Conservation (phyloP, 2,888 invertebrate species). For the Timandra comae region DNA sequence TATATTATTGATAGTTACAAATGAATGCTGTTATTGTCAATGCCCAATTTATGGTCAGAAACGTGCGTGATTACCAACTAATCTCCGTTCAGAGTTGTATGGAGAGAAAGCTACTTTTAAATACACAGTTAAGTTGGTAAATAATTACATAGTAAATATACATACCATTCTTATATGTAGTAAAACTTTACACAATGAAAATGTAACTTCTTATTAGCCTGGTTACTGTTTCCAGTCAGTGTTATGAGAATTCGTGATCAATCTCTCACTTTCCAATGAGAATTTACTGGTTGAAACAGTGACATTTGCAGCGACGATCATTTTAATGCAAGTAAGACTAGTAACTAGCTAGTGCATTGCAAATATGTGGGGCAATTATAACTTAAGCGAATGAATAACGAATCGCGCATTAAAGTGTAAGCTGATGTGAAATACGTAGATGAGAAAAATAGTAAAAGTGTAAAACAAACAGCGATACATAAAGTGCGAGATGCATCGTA, state of each 20-base stretch:
- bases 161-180: slow-evolving; percentile 53
- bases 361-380: too few relatives aligned
- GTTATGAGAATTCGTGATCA: slow-evolving; percentile 50
- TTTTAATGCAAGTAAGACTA: too few relatives aligned
- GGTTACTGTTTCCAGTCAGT: slow-evolving; percentile 41
- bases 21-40: slow-evolving; percentile 51
- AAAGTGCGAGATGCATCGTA: slow-evolving; percentile 36
- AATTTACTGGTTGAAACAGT: slow-evolving; percentile 50
- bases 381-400: too few relatives aligned
- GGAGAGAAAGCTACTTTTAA: slow-evolving; percentile 44
- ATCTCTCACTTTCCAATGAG: slow-evolving; percentile 55
- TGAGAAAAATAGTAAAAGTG: slow-evolving; percentile 20
- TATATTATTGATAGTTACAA: slow-evolving; percentile 52
- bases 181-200: slow-evolving; percentile 40
- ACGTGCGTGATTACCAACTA: slow-evolving; percentile 47
- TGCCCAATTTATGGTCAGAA: slow-evolving; percentile 48
- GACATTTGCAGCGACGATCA: slow-evolving; percentile 41
- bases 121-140: too few relatives aligned
- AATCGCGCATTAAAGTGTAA: slow-evolving; percentile 21
- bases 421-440: slow-evolving; percentile 19
- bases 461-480: slow-evolving; percentile 37
- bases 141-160: too few relatives aligned
- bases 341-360: too few relatives aligned
- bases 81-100: slow-evolving; percentile 42
- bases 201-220: slow-evolving; percentile 52